Evolutionary conservation across 35 echinoderm and acorn worm species (phyloP).

Genomic region (Amphiura filiformis): DNA sequence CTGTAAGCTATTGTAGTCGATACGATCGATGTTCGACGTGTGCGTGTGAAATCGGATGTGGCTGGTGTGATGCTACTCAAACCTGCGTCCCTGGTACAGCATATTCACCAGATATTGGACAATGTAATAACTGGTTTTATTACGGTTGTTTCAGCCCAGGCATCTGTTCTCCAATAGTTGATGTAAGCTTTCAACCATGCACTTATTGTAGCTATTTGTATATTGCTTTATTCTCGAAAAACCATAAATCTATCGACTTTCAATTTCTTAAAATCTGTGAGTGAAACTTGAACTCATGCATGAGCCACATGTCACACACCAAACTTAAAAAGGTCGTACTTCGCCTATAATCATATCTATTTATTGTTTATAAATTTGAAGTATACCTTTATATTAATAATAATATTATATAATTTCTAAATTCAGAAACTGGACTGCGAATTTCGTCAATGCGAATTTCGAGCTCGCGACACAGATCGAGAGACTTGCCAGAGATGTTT

Average conservation of each 20-base stretch:
- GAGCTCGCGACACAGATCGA: not conserved
- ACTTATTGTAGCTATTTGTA: too few relatives aligned
- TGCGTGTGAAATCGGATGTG: not conserved
- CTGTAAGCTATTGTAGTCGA: not conserved
- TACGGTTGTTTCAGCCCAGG: not conserved
- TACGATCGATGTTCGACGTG: not conserved
- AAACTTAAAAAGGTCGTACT: too few relatives aligned
- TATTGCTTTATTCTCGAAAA: too few relatives aligned
- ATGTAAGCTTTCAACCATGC: too few relatives aligned
- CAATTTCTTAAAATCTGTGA: too few relatives aligned
- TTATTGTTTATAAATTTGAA: too few relatives aligned
- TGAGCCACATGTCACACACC: too few relatives aligned
- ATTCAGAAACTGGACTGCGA: not conserved
- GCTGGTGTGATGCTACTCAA: not conserved
- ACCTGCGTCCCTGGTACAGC: not conserved
- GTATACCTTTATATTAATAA: too few relatives aligned
- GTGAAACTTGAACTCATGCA: too few relatives aligned
- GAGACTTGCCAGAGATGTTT: not conserved
- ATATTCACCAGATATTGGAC: not conserved
- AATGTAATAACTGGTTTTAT: not conserved
- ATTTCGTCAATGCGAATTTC: not conserved
- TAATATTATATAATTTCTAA: not conserved
- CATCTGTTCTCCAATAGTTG: too few relatives aligned
- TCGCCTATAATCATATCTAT: too few relatives aligned
- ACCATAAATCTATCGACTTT: too few relatives aligned